A percentile compares a stretch with the other conserved stretches of the same genome.
These are phyloP conservation scores for Pachyseris speciosa DNA, from an alignment of 64 coral and sea anemone species.

Conservation along the genomic window DNA sequence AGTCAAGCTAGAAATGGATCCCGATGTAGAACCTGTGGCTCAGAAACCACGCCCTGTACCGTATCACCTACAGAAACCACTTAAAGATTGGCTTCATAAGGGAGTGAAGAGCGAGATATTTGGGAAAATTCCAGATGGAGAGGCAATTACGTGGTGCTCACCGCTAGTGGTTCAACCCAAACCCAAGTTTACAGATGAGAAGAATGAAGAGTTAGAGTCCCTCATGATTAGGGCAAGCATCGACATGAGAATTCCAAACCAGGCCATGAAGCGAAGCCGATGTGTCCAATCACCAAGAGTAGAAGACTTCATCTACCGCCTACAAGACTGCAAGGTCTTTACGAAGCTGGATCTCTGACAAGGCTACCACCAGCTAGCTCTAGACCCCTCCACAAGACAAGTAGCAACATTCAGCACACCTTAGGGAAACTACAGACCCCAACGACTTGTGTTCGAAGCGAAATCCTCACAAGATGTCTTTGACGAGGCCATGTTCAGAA, in stretches of 20 bases:
- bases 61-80: constrained; percentile 56
- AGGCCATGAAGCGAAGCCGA: constrained; percentile 50
- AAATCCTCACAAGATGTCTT: too few species aligned
- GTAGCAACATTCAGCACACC: too few species aligned
- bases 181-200: constrained; percentile 15
- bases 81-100: constrained; percentile 57
- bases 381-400: constrained; percentile 62
- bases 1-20: constrained; percentile 74
- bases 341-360: constrained; percentile 70
- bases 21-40: constrained; percentile 29
- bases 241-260: constrained; percentile 60
- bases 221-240: constrained; percentile 82
- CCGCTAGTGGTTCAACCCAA: constrained; percentile 62
- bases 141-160: constrained; percentile 64
- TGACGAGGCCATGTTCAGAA: constrained; percentile 46
- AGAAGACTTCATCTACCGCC: constrained; percentile 58
- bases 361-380: constrained; percentile 64
- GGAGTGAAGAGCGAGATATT: constrained; percentile 55
- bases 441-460: too few species aligned
- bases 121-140: constrained; percentile 58
- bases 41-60: constrained; percentile 61
- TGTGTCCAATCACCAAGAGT: constrained; percentile 64
- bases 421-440: too few species aligned
- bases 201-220: constrained; percentile 66
- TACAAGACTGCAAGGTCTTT: constrained; percentile 72